Conservation (phyloP, 2,797 vertebrate species). For the Vespertilio murinus region DNA sequence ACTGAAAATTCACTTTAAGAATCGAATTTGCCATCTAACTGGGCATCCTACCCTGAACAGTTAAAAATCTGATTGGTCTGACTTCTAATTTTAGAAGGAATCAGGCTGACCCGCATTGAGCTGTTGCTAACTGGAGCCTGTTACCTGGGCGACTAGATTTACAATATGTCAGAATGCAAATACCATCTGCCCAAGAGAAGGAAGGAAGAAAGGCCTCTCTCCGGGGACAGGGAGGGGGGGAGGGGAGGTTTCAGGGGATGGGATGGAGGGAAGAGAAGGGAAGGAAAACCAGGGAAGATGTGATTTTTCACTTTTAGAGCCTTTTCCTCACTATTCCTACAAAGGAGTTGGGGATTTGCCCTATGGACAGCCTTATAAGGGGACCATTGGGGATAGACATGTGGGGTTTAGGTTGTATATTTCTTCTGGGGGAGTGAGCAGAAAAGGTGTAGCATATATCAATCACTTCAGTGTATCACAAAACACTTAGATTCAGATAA, state of each 20-base stretch:
- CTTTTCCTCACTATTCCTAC: not conserved
- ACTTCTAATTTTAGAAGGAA: conserved; percentile 74
- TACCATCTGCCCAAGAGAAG: conserved; percentile 80
- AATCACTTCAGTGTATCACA: not conserved
- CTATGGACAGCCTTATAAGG: not conserved
- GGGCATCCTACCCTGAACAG: conserved; percentile 66
- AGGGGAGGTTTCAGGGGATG: not conserved
- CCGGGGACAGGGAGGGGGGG: not conserved
- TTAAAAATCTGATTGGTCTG: conserved; percentile 70
- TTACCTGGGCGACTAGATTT: conserved; percentile 82
- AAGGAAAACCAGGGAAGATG: not conserved
- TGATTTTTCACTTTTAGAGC: not conserved
- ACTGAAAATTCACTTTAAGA: not conserved
- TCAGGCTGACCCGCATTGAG: conserved; percentile 69
- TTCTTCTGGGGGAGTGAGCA: not conserved
- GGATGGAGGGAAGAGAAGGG: not conserved
- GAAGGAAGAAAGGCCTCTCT: conserved; percentile 48
- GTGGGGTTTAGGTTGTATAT: not conserved
- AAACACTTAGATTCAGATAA: not conserved
- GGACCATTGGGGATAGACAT: not conserved
- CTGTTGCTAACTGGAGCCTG: conserved; percentile 76
- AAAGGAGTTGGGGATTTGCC: not conserved
- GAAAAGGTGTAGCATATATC: not conserved
- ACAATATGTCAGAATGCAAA: conserved; percentile 81
- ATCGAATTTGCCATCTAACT: conserved; percentile 35